Conservation (phyloP, 35 echinoderm and acorn worm species). For the Apostichopus parvimensis region DNA sequence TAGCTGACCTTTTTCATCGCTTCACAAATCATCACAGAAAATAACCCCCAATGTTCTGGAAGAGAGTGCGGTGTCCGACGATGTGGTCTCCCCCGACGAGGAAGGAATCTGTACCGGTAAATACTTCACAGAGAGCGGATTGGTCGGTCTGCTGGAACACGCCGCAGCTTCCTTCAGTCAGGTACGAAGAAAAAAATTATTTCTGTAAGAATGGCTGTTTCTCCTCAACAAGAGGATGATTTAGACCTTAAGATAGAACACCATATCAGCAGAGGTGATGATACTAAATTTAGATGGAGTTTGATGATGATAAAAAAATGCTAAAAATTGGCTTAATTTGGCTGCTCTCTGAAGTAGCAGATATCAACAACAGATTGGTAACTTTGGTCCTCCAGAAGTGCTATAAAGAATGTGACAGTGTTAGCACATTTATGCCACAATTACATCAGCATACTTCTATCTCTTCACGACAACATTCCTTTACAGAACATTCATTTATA, state of each 20-base stretch:
- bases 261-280: too few relatives aligned
- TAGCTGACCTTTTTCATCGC: background rate
- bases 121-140: conserved; percentile 99
- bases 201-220: too few relatives aligned
- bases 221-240: too few relatives aligned
- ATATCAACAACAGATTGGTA: too few relatives aligned
- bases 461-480: too few relatives aligned
- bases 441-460: too few relatives aligned
- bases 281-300: background rate
- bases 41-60: conserved; percentile 94
- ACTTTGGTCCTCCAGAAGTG: too few relatives aligned
- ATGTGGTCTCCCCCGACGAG: conserved; percentile 97
- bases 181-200: conserved; percentile 49
- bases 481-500: background rate
- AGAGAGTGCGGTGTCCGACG: conserved; percentile 99
- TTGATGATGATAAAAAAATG: background rate
- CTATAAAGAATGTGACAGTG: too few relatives aligned
- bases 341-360: too few relatives aligned
- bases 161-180: conserved; percentile 89
- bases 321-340: too few relatives aligned
- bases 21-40: conserved; percentile 56
- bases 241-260: too few relatives aligned
- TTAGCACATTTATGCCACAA: too few relatives aligned
- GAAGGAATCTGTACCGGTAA: conserved; percentile 99
- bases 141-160: conserved; percentile 90